Percentiles rank a stretch among this genome's conserved stretches.
These are phyloP conservation scores for Tachysurus fulvidraco DNA, from an alignment of 2,113 vertebrate genomes.

Conservation along the genomic window DNA sequence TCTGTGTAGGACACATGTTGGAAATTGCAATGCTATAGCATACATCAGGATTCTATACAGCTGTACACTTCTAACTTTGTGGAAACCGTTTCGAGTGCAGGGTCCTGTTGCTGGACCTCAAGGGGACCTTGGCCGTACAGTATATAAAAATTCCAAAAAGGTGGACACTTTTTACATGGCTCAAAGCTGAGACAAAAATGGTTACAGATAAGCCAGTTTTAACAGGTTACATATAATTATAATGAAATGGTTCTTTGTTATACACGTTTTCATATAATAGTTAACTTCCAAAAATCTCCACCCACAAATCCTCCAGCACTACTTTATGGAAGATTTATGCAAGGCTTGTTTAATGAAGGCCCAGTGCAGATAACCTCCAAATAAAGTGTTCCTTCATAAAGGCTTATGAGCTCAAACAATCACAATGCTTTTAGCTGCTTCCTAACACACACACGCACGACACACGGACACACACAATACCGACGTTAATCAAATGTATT, in stretches of 20 bases:
- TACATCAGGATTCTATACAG: neutral
- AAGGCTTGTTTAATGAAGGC: neutral
- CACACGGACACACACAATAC: neutral
- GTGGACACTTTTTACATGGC: neutral
- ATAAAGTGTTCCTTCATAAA: neutral
- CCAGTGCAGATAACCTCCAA: constrained; percentile 3
- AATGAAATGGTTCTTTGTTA: neutral
- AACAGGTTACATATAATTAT: neutral
- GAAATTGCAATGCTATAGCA: neutral
- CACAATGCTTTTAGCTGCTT: neutral
- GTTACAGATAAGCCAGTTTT: neutral
- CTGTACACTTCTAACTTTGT: neutral
- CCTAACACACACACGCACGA: neutral
- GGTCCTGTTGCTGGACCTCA: no score
- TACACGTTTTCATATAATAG: neutral
- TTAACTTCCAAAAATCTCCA: neutral
- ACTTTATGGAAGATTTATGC: neutral
- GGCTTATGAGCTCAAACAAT: neutral
- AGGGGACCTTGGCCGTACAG: neutral
- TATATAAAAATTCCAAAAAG: neutral
- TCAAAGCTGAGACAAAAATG: neutral
- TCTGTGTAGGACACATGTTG: neutral
- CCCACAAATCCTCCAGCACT: neutral
- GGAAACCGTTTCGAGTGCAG: neutral
- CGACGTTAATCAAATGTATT: constrained; percentile 32